Evolutionary conservation across 1,140 invertebrate genomes (phyloP), one percentile per base, ranked within the genome.

Genomic region (Polypedilum pembai): DNA sequence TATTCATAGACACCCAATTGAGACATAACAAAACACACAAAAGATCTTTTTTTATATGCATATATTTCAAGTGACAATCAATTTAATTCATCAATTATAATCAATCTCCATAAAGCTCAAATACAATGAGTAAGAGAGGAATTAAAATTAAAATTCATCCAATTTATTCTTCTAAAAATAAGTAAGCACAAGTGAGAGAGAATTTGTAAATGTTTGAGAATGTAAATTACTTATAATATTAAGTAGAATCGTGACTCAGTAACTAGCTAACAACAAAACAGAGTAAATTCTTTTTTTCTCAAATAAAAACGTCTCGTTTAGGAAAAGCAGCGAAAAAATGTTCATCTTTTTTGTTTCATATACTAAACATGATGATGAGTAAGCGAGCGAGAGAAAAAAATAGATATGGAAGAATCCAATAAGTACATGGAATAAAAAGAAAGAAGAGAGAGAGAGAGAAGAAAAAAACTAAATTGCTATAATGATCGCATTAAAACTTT

Each of bases 401-500:
- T 33, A 33, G 45, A 12, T 56, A 12, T 56, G 45, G 45, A 56
- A 56, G 45, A 12, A 56, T 56, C 12, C 12, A 56, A 56, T n/a
- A 15, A 56, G 12, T 4, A 56, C 8, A 56, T n/a, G 12, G 1
- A 56, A 12, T 1, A 10, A 15, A 15, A 56, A 15, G 15, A 56
- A 33, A n/a, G 41, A 45, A 56, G 12, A n/a, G 1, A n/a, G 15
- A 56, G 12, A 56, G n/a, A 56, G 12, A 56, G 3, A 15, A n/a
- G 45, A 69, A 69, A 18, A 56, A 69, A 69, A 69, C 65, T 69
- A 69, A 69, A 69, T 69, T 69, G 65, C 65, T 69, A 20, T 69
- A 69, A 69, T 69, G 65, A 69, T 69, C 65, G 65, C 65, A 69
- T 69, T 69, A 69, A 69, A 69, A 69, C 17, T 69, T 69, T 69